phyloP scores from a whole-genome alignment of 2,888 invertebrate species.

The Melieria omissa region DNA sequence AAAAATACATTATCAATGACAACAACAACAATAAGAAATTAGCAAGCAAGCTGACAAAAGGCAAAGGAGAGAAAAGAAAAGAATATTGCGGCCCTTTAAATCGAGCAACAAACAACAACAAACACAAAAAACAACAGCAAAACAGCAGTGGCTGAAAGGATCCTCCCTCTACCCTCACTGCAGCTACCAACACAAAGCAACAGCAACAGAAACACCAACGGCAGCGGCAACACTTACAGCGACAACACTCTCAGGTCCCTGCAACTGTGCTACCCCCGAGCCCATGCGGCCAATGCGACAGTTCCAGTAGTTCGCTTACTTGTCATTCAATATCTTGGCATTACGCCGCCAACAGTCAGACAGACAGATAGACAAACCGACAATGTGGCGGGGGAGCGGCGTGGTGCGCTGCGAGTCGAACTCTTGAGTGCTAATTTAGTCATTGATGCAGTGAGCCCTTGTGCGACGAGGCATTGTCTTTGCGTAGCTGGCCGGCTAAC shows the following conservation, averaged over 20 bases:
- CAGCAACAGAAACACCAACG: constrained; percentile 23
- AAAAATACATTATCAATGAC: constrained; percentile 1
- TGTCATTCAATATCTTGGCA: constrained; percentile 64
- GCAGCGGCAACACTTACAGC: constrained; percentile 35
- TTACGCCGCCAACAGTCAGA: constrained; percentile 56
- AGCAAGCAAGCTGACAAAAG: constrained; percentile 29
- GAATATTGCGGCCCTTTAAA: constrained; percentile 53
- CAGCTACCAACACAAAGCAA: constrained; percentile 27
- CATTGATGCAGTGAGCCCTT: constrained; percentile 34
- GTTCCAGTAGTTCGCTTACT: constrained; percentile 61
- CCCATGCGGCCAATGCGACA: constrained; percentile 42
- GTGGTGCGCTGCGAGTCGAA: too few species aligned
- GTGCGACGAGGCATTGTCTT: constrained; percentile 17
- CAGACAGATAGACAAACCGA: too few species aligned
- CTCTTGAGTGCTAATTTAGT: constrained; percentile 22
- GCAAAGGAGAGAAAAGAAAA: constrained; percentile 37
- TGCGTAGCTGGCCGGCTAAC: background rate
- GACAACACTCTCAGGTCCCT: constrained; percentile 31
- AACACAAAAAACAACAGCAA: constrained; percentile 4
- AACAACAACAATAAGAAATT: constrained; percentile 26
- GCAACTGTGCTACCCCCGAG: constrained; percentile 43
- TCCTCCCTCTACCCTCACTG: constrained; percentile 40
- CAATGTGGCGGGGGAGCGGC: too few species aligned
- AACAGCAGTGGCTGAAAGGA: constrained; percentile 33
- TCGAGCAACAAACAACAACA: constrained; percentile 5